These are phyloP conservation scores for Patiria pectinifera DNA, from an alignment of 53 echinoderm and acorn worm genomes.

Conservation along the genomic window DNA sequence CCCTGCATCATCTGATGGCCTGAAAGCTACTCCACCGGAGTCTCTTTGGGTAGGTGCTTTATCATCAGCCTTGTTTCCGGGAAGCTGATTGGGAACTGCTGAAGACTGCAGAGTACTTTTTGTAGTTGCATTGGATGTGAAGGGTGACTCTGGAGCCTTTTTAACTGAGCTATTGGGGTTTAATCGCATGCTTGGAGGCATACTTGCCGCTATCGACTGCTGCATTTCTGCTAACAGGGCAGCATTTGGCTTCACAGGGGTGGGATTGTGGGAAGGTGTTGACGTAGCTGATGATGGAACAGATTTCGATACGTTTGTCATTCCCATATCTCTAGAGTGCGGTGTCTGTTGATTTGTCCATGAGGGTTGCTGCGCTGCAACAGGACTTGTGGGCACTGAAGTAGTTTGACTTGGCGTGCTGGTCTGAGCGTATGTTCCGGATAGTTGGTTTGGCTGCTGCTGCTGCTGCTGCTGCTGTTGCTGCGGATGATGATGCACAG, in stretches of 20 bases:
- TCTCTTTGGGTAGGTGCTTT: conserved; percentile 21
- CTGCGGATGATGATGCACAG: conserved; percentile 32
- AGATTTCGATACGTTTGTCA: background rate
- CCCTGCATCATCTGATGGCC: background rate
- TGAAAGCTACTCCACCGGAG: background rate
- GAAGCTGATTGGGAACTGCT: background rate
- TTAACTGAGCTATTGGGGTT: conserved; percentile 12
- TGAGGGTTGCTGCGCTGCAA: conserved; percentile 31
- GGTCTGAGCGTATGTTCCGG: background rate
- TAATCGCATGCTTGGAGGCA: conserved; percentile 20
- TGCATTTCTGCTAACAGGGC: conserved; percentile 59
- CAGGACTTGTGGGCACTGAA: conserved; percentile 56
- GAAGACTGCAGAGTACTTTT: conserved; percentile 4
- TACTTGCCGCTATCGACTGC: conserved; percentile 33
- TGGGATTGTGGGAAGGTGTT: conserved; percentile 58
- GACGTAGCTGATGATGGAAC: conserved; percentile 38
- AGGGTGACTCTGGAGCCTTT: conserved; percentile 16
- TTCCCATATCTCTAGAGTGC: background rate
- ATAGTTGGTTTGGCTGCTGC: conserved; percentile 21
- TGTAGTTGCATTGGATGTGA: background rate
- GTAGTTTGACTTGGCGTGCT: conserved; percentile 39
- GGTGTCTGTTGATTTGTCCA: conserved; percentile 44
- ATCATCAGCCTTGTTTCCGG: conserved; percentile 5
- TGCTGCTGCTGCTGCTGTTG: conserved; percentile 55
- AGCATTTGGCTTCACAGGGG: conserved; percentile 37